A percentile compares a stretch with the other conserved stretches of the same genome.
These are phyloP conservation scores for Oophaga sylvatica DNA, from an alignment of 2,797 vertebrate genomes.

Conservation along the genomic window DNA sequence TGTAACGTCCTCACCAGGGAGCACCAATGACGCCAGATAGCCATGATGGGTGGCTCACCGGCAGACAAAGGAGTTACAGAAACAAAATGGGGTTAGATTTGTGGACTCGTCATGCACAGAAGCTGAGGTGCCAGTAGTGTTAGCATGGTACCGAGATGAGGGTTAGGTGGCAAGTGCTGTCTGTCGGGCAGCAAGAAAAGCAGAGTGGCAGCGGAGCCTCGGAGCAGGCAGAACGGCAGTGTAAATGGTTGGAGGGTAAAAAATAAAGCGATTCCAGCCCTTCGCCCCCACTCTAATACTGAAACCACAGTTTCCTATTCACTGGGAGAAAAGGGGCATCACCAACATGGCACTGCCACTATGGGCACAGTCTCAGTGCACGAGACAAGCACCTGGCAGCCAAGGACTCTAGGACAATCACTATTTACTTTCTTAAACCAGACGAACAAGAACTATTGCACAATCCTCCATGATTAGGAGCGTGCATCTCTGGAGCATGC, in stretches of 20 bases:
- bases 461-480: neutral
- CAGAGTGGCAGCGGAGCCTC: constrained; percentile 13
- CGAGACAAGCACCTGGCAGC: neutral
- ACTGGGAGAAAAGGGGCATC: neutral
- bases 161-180: neutral
- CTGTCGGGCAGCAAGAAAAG: constrained; percentile 12
- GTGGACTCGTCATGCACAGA: constrained; percentile 20
- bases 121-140: neutral
- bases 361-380: neutral
- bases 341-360: neutral
- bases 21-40: neutral
- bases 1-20: neutral
- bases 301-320: constrained; percentile 4
- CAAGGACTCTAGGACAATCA: neutral
- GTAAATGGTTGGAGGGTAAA: neutral
- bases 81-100: neutral
- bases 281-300: neutral
- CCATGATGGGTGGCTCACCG: neutral
- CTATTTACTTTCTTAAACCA: constrained; percentile 12
- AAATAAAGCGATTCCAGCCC: neutral
- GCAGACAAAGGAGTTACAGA: neutral
- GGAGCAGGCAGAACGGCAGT: neutral
- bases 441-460: neutral
- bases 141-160: neutral
- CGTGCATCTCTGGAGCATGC: neutral